These are phyloP conservation scores for Philereme vetulata DNA, from an alignment of 2,888 invertebrate genomes.

Conservation along the genomic window DNA sequence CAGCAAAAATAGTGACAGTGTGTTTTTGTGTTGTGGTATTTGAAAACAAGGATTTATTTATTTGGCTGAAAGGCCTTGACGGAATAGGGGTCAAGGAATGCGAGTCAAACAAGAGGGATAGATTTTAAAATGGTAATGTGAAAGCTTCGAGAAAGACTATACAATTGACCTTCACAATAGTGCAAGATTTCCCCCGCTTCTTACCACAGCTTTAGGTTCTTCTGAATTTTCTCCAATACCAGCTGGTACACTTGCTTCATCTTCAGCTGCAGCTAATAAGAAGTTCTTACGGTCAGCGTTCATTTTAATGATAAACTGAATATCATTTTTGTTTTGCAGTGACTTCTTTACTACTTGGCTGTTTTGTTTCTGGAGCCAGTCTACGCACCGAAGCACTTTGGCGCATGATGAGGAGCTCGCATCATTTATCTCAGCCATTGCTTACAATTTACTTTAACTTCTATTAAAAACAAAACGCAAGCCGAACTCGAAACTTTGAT, in stretches of 20 bases:
- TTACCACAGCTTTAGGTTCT: conserved; percentile 66
- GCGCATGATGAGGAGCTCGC: conserved; percentile 14
- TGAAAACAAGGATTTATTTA: too few species aligned
- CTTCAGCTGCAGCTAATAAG: conserved; percentile 64
- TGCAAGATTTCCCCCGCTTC: conserved; percentile 23
- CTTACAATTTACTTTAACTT: conserved; percentile 2
- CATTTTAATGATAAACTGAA: conserved; percentile 71
- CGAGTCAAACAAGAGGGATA: too few species aligned
- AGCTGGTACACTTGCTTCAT: conserved; percentile 66
- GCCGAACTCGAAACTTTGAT: conserved; percentile 1
- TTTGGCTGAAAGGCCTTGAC: too few species aligned
- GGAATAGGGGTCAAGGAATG: too few species aligned
- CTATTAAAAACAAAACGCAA: conserved; percentile 11
- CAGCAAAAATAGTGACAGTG: too few species aligned
- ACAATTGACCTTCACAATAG: background rate
- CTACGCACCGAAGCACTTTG: conserved; percentile 59
- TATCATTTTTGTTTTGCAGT: conserved; percentile 70
- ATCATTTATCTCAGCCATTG: conserved; percentile 24
- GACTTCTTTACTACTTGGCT: conserved; percentile 61
- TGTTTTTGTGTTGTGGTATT: too few species aligned
- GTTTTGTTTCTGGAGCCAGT: conserved; percentile 74
- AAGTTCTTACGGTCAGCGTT: conserved; percentile 70
- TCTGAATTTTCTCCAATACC: conserved; percentile 60
- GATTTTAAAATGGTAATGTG: too few species aligned
- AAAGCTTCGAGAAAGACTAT: background rate